These are phyloP conservation scores for Cuculus canorus DNA, from an alignment of 2,797 vertebrate species.

Conservation along the genomic window DNA sequence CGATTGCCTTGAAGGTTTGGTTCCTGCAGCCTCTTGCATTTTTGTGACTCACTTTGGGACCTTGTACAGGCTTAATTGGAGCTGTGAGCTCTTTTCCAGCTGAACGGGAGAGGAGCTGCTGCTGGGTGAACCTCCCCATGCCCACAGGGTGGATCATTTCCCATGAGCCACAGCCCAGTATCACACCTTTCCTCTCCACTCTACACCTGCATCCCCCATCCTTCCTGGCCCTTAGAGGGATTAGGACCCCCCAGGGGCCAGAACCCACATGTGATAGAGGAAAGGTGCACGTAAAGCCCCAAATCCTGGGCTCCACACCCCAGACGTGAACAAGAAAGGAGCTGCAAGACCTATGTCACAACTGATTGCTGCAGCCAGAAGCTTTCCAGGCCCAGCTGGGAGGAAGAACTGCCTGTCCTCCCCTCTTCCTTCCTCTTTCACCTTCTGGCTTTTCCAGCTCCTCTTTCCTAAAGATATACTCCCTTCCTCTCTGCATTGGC, in stretches of 20 bases:
- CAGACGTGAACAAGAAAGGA: not conserved
- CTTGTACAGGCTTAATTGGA: too few relatives aligned
- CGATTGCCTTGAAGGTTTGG: too few relatives aligned
- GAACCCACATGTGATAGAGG: not conserved
- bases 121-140: not conserved
- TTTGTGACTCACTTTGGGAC: not conserved
- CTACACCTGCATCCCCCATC: not conserved
- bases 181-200: not conserved
- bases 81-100: not conserved
- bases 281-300: not conserved
- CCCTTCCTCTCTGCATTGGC: rapidly evolving
- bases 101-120: not conserved
- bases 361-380: not conserved
- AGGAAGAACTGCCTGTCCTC: not conserved
- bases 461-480: not conserved
- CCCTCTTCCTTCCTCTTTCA: not conserved
- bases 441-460: not conserved
- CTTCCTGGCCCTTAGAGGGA: too few relatives aligned
- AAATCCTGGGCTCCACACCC: not conserved
- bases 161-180: not conserved
- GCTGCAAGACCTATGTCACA: not conserved
- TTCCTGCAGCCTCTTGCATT: not conserved
- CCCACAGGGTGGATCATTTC: not conserved
- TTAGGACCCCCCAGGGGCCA: not conserved
- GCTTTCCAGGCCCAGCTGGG: not conserved